Conservation (phyloP, 2,797 vertebrate species). For the Lepidocolaptes lacrymiger region DNA sequence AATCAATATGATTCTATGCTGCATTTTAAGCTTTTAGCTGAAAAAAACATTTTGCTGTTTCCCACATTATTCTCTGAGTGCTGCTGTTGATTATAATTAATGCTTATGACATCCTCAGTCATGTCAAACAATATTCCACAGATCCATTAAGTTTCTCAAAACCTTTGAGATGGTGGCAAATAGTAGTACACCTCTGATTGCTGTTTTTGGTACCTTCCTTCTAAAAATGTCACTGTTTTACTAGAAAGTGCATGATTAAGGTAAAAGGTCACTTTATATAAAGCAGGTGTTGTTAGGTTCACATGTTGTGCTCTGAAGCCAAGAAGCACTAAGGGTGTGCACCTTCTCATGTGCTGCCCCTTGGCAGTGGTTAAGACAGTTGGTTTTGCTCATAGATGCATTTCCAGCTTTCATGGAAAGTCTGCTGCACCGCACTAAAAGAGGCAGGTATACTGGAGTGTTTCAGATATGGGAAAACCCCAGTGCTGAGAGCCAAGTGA, state of each 20-base stretch:
- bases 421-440: background rate
- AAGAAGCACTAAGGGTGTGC: background rate
- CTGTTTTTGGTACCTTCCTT: background rate
- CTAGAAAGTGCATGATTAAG: background rate
- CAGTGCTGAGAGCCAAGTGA: background rate
- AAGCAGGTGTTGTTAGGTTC: background rate
- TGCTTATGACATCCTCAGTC: background rate
- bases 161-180: background rate
- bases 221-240: background rate
- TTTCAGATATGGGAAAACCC: background rate
- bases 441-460: background rate
- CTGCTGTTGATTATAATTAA: constrained; percentile 7
- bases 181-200: background rate
- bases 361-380: background rate
- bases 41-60: background rate
- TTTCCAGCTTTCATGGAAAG: background rate
- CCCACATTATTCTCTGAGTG: background rate
- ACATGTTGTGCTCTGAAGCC: background rate
- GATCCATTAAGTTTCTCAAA: background rate
- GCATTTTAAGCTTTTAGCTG: background rate
- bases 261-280: background rate
- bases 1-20: background rate
- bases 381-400: background rate
- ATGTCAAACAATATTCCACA: background rate
- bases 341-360: background rate